Evolutionary conservation across 2,113 vertebrate genomes (phyloP), one percentile per base, ranked within the genome.

Genomic region (Carettochelys insculpta): DNA sequence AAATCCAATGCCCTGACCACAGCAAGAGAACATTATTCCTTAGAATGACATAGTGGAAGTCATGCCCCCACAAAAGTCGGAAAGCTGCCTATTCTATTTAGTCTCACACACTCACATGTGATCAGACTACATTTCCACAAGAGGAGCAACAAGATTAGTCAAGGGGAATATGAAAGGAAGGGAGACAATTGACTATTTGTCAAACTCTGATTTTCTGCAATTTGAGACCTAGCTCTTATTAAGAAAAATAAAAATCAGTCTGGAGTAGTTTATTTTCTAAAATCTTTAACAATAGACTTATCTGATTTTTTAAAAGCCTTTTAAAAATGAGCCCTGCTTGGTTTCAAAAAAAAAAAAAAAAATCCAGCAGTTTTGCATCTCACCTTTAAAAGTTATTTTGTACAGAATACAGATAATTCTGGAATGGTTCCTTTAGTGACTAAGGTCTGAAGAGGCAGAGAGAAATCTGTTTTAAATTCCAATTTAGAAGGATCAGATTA

Each of bases 171-270:
- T 34, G 13, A 34, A 45, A 56, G 50, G 24, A 68, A 17, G 34
- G 12, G 43, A 11, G 13, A 1, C 31, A 27, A 47, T 2, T 24
- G 22, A 51, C 6, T 51, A 13, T 2, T 10, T 0, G 0, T 51
- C 25, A 38, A 71, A 51, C 11, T 31, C 19, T 51, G 2, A 24
- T 3, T 6, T 22, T 88, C 43, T 31, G 3, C 29, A 34, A 48
- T 3, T 41, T 27, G 14, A 87, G 24, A 71, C 4, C 2, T 19
- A 77, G 6, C 11, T 77, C 76, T 76, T 29, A 2, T 0, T 29
- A 76, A 34, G 48, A 1, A 41, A 45, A 38, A 51, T 52, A 20
- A 34, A 77, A 77, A 27, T 65, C 20, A 34, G 12, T 14, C 24
- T 27, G 27, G 71, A 45, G 38, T 25, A 47, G 47, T 73, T 90